Evolutionary conservation across 2,888 invertebrate species (phyloP).

Genomic region (Metacarcinus magister): DNA sequence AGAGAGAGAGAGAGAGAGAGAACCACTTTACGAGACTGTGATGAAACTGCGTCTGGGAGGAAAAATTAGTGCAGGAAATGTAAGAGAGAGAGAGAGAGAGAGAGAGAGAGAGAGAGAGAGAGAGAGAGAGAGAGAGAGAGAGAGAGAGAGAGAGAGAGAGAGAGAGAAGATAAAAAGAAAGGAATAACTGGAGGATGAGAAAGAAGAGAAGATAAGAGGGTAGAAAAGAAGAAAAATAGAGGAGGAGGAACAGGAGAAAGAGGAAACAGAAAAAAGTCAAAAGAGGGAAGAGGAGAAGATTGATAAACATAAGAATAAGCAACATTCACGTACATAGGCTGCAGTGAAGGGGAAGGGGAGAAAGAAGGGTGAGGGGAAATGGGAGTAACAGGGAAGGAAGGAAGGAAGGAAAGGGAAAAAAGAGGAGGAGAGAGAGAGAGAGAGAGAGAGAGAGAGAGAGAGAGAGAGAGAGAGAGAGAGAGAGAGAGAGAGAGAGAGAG

Average conservation of each 20-base stretch:
- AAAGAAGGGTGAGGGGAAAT: too few relatives aligned
- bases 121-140: not conserved
- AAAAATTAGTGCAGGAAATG: not conserved
- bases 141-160: not conserved
- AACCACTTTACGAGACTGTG: not conserved
- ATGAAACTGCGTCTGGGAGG: too few relatives aligned
- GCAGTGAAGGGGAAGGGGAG: too few relatives aligned
- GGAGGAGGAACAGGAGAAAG: not conserved
- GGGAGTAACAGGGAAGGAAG: not conserved
- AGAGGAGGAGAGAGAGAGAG: not conserved
- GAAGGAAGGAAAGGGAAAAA: too few relatives aligned
- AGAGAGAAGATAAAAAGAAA: not conserved
- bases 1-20: not conserved
- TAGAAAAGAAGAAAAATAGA: not conserved
- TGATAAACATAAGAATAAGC: too few relatives aligned
- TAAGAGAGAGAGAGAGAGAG: not conserved
- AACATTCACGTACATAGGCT: too few relatives aligned
- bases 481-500: slow-evolving; percentile 3
- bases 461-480: not conserved
- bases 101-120: too few relatives aligned
- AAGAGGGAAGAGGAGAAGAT: too few relatives aligned
- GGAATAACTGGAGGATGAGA: not conserved
- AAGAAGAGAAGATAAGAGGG: not conserved
- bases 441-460: not conserved
- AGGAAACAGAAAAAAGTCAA: not conserved